A percentile compares a stretch with the other conserved stretches of the same genome.
These are phyloP conservation scores for Peromyscus californicus DNA, from an alignment of 2,113 vertebrate species.

Conservation along the genomic window DNA sequence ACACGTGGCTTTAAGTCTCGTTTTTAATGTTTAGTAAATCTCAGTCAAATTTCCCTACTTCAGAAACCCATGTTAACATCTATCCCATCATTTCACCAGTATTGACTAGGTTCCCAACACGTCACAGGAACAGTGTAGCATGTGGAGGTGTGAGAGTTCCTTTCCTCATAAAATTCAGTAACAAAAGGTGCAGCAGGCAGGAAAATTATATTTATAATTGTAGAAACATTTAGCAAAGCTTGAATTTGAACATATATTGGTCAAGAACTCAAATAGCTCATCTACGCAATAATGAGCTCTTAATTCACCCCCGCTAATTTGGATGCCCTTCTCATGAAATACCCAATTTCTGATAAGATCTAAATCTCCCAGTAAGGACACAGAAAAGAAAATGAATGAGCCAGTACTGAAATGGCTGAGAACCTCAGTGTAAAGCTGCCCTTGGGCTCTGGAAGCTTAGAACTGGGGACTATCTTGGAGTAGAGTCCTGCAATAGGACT, in stretches of 20 bases:
- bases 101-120: background rate
- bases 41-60: background rate
- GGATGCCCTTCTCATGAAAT: background rate
- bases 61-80: background rate
- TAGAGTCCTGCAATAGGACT: background rate
- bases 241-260: background rate
- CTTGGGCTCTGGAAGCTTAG: background rate
- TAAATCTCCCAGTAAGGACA: background rate
- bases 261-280: background rate
- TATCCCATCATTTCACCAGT: background rate
- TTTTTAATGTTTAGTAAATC: background rate
- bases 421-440: background rate
- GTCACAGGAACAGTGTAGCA: background rate
- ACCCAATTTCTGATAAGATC: background rate
- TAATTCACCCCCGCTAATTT: background rate
- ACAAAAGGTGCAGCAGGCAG: background rate
- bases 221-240: background rate
- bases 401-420: background rate
- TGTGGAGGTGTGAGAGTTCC: background rate
- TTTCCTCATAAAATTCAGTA: background rate
- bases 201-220: background rate
- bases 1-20: background rate
- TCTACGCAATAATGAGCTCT: background rate
- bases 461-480: background rate
- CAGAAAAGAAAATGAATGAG: background rate